Conservation (phyloP, 1,140 invertebrate species). For the Orchesella cincta region DNA sequence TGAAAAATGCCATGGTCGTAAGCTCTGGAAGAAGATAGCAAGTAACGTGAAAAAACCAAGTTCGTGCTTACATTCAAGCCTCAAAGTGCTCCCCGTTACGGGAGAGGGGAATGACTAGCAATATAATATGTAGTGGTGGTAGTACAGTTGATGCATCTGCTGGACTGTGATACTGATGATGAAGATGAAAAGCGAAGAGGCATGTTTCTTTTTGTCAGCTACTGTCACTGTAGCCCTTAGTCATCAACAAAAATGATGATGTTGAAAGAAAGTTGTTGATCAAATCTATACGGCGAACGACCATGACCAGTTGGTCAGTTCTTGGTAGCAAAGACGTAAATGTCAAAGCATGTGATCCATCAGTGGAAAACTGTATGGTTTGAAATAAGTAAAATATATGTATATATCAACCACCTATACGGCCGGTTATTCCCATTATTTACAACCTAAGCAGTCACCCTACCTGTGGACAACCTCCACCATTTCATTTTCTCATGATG, state of each 20-base stretch:
- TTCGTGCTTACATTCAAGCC: background rate
- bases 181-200: background rate
- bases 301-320: background rate
- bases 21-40: slow-evolving; percentile 14
- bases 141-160: background rate
- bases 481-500: no score
- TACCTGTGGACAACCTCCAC: no score
- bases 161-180: background rate
- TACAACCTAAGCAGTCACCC: no score
- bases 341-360: no score
- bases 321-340: background rate
- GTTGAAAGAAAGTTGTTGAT: slow-evolving; percentile 6
- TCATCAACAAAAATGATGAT: slow-evolving; percentile 23
- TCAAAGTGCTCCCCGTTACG: no score
- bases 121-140: background rate
- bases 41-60: slow-evolving; percentile 6
- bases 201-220: slow-evolving; percentile 18
- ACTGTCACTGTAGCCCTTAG: slow-evolving; percentile 10
- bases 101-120: background rate
- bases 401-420: background rate
- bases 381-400: no score
- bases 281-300: background rate
- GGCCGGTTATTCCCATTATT: no score
- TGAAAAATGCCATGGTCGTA: slow-evolving; percentile 10
- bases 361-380: background rate